Base-by-base conservation (phyloP, 2,797 vertebrate genomes). In the Coluber constrictor region DNA sequence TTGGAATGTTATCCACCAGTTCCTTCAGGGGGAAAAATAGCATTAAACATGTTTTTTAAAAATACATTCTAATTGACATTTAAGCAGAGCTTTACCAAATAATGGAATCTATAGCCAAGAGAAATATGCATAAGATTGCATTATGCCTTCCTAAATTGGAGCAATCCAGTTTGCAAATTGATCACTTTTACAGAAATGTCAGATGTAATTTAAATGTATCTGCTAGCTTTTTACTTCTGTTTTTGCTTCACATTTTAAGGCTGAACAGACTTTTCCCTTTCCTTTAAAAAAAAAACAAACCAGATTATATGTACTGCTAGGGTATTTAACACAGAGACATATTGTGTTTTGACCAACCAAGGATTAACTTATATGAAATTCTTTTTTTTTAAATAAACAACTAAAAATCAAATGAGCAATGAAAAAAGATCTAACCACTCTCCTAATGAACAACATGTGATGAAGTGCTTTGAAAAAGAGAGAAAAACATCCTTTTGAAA, bases 201-300 rank as follows among this genome's bases (percentile, higher is more conserved):
- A 25, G 55, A 43, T 83, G n/a, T 63, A 89, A 88, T 2, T 70
- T 90, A 18, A 6, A 86, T 59, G 93, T 86, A 63, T 23, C 51
- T 5, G 89, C 89, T 91, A 83, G 79, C 90, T 95, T 90, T 47
- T 57, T 32, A 27, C 83, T 92, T 47, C 90, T 92, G 43, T 57
- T 93, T 54, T 91, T 95, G 93, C 59, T 92, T 74, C 95, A 93
- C 88, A 95, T 93, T 94, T 98, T 95, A 97, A 96, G 94, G 95
- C 90, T 66, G 47, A 0, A 0, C 90, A 12, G 87, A 91, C 91
- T 95, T 95, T 94, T 27, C 32, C 11, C 55, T 54, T 90, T 51
- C 56, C 54, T 86, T 88, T 54, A 88, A 88, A 96, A 94, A 94
- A 90, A 86, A 89, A 96, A 95, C 87, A 86, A 89, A 7, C 15